A percentile compares a stretch with the other conserved stretches of the same genome.
Conservation (phyloP, 2,113 vertebrate genomes). For the Lota lota region DNA sequence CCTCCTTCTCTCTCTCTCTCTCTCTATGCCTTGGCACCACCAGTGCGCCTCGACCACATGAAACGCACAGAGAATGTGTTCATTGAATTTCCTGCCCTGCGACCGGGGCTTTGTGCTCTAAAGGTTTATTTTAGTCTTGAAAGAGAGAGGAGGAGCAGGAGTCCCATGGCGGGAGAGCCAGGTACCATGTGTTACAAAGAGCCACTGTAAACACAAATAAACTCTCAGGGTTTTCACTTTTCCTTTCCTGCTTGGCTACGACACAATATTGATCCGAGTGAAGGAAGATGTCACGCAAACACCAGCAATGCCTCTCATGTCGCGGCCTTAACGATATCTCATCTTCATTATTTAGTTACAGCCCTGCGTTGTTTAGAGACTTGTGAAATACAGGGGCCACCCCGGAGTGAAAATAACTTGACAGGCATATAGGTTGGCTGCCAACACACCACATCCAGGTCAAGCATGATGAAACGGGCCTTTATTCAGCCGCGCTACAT, state of each 20-base stretch:
- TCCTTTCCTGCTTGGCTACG: too few species aligned
- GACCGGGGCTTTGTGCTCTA: background rate
- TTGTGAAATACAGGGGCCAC: background rate
- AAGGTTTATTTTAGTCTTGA: slow-evolving; percentile 10
- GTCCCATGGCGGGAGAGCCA: background rate
- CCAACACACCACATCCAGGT: background rate
- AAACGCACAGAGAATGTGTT: slow-evolving; percentile 6
- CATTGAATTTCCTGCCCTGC: slow-evolving; percentile 3
- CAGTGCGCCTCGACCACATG: slow-evolving; percentile 12
- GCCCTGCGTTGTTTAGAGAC: too few species aligned
- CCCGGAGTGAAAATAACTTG: background rate
- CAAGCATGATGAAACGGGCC: background rate
- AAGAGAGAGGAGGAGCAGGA: background rate
- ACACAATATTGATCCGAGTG: background rate
- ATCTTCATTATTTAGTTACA: too few species aligned
- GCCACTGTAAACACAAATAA: background rate
- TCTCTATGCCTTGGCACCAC: background rate
- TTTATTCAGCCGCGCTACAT: background rate
- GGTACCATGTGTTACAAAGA: slow-evolving; percentile 1
- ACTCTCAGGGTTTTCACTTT: too few species aligned
- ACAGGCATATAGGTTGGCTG: background rate
- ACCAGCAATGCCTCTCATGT: too few species aligned
- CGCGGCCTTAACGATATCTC: too few species aligned
- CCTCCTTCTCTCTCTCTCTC: background rate
- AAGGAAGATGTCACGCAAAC: background rate